Evolutionary conservation across 2,113 vertebrate genomes (phyloP).

Genomic region (Tapirus terrestris): DNA sequence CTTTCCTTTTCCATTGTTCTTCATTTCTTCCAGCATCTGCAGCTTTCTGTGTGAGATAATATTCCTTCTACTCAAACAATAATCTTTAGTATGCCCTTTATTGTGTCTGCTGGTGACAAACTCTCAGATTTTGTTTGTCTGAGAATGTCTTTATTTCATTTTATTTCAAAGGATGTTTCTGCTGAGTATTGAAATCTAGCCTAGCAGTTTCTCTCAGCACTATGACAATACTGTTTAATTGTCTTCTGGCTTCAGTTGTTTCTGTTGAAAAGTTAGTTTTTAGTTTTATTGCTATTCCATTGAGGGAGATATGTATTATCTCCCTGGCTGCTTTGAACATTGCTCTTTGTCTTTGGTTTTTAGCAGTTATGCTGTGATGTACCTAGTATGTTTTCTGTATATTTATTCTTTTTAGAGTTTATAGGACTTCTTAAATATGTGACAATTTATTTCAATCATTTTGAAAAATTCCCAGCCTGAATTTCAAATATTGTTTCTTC

Average conservation of each 20-base stretch:
- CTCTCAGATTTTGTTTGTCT: background rate
- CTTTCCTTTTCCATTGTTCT: background rate
- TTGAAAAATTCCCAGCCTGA: constrained; percentile 7
- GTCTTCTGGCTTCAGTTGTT: background rate
- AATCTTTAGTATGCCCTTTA: background rate
- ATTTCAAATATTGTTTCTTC: constrained; percentile 21
- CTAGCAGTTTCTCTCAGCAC: constrained; percentile 14
- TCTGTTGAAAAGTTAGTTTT: background rate
- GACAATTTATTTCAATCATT: background rate
- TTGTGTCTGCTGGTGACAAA: background rate
- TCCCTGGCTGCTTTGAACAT: background rate
- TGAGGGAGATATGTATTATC: background rate
- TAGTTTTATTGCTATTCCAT: constrained; percentile 12
- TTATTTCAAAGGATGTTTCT: constrained; percentile 30
- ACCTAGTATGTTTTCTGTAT: background rate
- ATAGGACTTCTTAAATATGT: background rate
- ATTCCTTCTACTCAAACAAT: background rate
- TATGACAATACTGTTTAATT: background rate
- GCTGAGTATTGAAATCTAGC: background rate
- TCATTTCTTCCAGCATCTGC: background rate
- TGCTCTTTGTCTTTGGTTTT: background rate
- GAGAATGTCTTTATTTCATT: background rate
- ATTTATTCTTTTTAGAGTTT: background rate
- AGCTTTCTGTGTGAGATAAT: constrained; percentile 3
- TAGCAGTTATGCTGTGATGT: background rate